A percentile compares a stretch with the other conserved stretches of the same genome.
These are phyloP conservation scores for Eremophila alpestris DNA, from an alignment of 2,797 vertebrate species.

Conservation along the genomic window DNA sequence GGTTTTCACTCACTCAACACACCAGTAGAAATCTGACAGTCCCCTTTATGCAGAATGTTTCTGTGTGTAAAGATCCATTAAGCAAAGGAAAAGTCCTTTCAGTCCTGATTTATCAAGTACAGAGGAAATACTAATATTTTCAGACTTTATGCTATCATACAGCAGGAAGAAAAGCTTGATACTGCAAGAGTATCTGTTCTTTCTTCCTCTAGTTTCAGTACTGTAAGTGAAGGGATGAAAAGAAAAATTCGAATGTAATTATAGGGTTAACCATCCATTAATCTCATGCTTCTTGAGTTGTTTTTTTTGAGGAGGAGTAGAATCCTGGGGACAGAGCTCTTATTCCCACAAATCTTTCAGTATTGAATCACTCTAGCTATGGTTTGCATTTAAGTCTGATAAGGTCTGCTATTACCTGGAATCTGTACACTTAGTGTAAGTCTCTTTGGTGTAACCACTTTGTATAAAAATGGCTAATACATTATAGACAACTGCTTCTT, in stretches of 20 bases:
- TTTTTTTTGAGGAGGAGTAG: neutral
- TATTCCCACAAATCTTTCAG: neutral
- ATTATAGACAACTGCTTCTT: neutral
- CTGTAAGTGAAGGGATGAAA: neutral
- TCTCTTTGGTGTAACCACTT: neutral
- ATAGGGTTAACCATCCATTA: neutral
- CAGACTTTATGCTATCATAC: neutral
- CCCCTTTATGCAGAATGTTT: neutral
- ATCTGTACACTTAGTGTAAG: neutral
- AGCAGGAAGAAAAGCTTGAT: neutral
- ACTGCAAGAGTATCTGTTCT: neutral
- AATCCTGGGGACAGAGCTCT: neutral
- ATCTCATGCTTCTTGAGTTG: neutral
- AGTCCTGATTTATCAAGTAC: neutral
- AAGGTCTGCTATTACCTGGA: neutral
- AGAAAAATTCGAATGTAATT: neutral
- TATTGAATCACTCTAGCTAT: neutral
- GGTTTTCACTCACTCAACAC: neutral
- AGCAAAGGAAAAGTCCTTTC: neutral
- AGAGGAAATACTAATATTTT: neutral
- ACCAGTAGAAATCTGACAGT: neutral
- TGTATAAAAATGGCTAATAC: neutral
- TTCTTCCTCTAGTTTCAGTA: neutral
- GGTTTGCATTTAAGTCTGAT: neutral
- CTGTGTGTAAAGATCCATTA: neutral